Conservation (phyloP, 2,113 vertebrate genomes). For the Seriola quinqueradiata region DNA sequence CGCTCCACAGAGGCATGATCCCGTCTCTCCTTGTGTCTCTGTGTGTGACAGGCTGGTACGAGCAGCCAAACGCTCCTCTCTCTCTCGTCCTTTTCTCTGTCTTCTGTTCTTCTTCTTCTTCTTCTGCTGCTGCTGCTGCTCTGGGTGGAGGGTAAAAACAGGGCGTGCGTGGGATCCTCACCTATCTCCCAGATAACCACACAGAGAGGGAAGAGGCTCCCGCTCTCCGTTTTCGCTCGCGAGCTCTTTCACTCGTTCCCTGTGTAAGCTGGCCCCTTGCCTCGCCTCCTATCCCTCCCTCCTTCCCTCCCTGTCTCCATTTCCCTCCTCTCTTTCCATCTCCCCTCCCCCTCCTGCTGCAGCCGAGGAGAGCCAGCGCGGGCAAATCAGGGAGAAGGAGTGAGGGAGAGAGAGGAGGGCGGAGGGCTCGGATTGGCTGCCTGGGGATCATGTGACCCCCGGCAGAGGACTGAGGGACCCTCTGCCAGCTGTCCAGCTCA, state of each 20-base stretch:
- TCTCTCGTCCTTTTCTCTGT: slow-evolving; percentile 6
- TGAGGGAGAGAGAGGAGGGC: slow-evolving; percentile 49
- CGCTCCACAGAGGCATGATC: slow-evolving; percentile 70
- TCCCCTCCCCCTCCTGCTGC: slow-evolving; percentile 75
- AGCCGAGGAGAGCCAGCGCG: slow-evolving; percentile 37
- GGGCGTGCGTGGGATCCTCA: slow-evolving; percentile 48
- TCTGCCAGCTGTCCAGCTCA: slow-evolving; percentile 83
- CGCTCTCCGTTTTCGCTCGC: slow-evolving; percentile 68
- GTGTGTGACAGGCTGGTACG: slow-evolving; percentile 64
- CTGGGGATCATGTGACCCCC: slow-evolving; percentile 64
- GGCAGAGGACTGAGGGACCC: slow-evolving; percentile 59
- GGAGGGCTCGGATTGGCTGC: slow-evolving; percentile 60
- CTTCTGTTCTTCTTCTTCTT: neutral
- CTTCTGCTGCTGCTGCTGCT: neutral
- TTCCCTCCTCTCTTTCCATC: slow-evolving; percentile 67
- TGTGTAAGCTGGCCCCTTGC: slow-evolving; percentile 61
- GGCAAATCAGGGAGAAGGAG: slow-evolving; percentile 62
- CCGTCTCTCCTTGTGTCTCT: slow-evolving; percentile 38
- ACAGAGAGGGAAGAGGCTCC: slow-evolving; percentile 67
- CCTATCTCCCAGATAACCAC: slow-evolving; percentile 51
- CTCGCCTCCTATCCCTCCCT: slow-evolving; percentile 51
- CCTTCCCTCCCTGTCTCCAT: slow-evolving; percentile 38
- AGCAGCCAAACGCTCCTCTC: slow-evolving; percentile 34
- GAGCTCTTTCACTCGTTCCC: slow-evolving; percentile 65
- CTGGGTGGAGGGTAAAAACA: slow-evolving; percentile 38